Conservation (phyloP, 2,888 invertebrate species). For the Cepaea hortensis region DNA sequence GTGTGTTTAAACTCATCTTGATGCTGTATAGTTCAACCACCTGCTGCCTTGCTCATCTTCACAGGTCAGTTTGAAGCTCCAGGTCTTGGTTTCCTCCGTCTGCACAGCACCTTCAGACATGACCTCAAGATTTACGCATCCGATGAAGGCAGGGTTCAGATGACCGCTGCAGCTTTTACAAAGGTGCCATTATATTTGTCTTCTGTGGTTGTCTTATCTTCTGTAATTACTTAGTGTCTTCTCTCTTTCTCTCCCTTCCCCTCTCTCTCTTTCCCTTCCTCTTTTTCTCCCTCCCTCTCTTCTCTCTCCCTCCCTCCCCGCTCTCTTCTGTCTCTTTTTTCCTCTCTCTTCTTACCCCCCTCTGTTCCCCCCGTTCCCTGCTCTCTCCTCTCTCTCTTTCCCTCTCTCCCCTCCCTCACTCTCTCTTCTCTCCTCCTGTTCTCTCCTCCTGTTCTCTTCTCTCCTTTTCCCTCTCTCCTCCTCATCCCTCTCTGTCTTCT, state of each 20-base stretch:
- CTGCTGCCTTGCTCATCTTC: not conserved
- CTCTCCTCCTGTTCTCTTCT: no score
- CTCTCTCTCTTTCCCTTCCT: not conserved
- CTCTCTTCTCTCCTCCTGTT: no score
- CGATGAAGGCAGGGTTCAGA: conserved; percentile 99
- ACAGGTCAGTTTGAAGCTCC: conserved; percentile 90
- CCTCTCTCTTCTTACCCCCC: no score
- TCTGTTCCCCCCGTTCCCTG: no score
- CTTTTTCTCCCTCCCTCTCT: not conserved
- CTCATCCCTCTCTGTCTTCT: not conserved
- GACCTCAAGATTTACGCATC: conserved; percentile 99
- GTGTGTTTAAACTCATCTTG: no score
- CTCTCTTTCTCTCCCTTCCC: no score
- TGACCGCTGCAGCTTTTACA: conserved; percentile 98
- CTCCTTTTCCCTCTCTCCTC: not conserved
- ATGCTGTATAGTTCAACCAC: no score
- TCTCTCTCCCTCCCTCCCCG: not conserved
- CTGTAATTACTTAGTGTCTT: no score
- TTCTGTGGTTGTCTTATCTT: no score
- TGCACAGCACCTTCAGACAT: conserved; percentile 98
- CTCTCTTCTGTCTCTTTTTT: no score
- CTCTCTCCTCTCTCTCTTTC: no score
- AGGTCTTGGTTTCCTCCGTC: conserved; percentile 92
- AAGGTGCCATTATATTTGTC: not conserved
- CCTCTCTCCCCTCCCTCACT: no score